Conservation (phyloP, 2,888 invertebrate genomes). For the Hemaris fuciformis region DNA sequence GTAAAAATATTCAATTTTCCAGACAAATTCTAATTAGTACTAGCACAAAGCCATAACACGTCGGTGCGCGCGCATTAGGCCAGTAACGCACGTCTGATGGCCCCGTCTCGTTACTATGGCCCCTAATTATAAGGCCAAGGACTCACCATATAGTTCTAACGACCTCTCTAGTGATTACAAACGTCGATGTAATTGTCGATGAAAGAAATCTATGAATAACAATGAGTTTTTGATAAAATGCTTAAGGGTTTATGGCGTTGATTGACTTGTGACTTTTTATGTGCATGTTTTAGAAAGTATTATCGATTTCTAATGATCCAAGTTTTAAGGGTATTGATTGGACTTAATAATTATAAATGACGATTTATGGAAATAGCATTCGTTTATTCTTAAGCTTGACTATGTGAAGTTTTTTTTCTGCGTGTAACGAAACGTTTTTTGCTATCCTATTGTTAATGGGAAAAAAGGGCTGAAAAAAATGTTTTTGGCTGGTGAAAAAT, state of each 20-base stretch:
- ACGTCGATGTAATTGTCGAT: slow-evolving; percentile 24
- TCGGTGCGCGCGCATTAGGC: slow-evolving; percentile 50
- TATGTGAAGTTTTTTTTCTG: too few species aligned
- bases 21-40: slow-evolving; percentile 23
- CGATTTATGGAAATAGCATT: neutral
- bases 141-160: slow-evolving; percentile 35
- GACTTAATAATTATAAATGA: neutral
- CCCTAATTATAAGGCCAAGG: slow-evolving; percentile 59
- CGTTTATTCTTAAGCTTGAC: too few species aligned
- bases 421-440: too few species aligned
- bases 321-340: neutral
- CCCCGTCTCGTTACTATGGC: slow-evolving; percentile 44
- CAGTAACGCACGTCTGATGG: slow-evolving; percentile 56
- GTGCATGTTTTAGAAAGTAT: too few species aligned
- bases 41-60: slow-evolving; percentile 33
- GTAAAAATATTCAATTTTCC: slow-evolving; percentile 18
- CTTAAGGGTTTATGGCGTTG: neutral
- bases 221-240: slow-evolving; percentile 17
- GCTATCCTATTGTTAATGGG: too few species aligned
- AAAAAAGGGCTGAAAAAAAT: too few species aligned
- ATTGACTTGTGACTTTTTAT: slow-evolving; percentile 3
- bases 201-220: slow-evolving; percentile 25
- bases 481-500: too few species aligned
- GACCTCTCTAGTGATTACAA: slow-evolving; percentile 27
- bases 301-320: too few species aligned